Evolutionary conservation across 2,888 invertebrate species (phyloP), one percentile per base, ranked within the genome.

Genomic region (Drosophila ezoana): DNA sequence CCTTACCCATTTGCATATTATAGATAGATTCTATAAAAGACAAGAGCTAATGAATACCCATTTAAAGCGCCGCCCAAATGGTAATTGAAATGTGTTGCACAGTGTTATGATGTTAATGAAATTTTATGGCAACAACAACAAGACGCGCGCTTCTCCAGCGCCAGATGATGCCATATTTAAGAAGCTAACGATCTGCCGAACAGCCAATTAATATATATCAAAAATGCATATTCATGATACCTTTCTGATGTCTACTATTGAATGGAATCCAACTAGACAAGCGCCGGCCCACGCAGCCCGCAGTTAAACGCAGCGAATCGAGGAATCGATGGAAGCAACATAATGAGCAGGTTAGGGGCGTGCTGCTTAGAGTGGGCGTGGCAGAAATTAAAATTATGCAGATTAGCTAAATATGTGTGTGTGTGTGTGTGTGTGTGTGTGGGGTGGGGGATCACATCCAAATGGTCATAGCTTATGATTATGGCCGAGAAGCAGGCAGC

Each of bases 191-290:
- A 83, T 79, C 79, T 79, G 79, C 61, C 79, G 72, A 83, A 76
- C 79, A 82, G 51, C 57, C 85, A 81, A 87, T 83, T 87, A 87
- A 87, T 69, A 79, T 70, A 45, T 66, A 73, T 66, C 41, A 47
- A 76, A 74, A 74, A 68, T 81, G 87, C 85, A 87, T 85, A 83
- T 81, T 83, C 85, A 83, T 85, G 85, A 68, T 81, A 54, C 18
- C 47, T 28, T 58, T 65, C 1, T n/a, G 49, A 56, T 59, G 41
- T 28, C n/a, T 57, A 8, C 9, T 14, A 32, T 54, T 37, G 57
- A 71, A 68, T 56, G 62, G 49, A 23, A 9, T 10, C 8, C 45
- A 52, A 41, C 14, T 18, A 33, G 33, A 37, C 48, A 44, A 45
- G 2, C 28, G 45, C 14, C 48, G 40, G 35, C 79, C 77, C 77